These are phyloP conservation scores for Anastrepha ludens DNA, from an alignment of 1,140 invertebrate genomes.

Conservation along the genomic window DNA sequence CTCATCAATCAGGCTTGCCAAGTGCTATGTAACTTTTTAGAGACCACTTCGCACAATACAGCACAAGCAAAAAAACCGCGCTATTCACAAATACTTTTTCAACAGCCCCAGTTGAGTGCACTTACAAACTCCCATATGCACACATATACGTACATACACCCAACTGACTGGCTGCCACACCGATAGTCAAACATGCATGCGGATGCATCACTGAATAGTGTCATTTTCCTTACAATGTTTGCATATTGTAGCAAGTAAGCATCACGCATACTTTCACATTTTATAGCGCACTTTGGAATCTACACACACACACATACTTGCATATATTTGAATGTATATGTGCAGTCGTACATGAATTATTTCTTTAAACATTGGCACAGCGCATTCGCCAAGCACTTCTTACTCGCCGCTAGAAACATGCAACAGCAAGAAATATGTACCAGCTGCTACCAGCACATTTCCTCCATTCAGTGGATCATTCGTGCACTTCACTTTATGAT, in stretches of 20 bases:
- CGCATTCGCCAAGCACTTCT: neutral
- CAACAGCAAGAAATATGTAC: neutral
- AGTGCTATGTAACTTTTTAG: neutral
- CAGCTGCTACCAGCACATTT: neutral
- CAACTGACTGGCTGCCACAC: neutral
- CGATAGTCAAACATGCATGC: neutral
- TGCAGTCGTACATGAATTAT: neutral
- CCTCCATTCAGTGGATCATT: neutral
- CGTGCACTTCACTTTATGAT: slow-evolving; percentile 4
- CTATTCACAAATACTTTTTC: neutral
- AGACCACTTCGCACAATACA: neutral
- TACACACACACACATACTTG: neutral
- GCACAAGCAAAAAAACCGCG: neutral
- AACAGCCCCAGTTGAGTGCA: neutral
- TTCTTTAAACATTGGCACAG: neutral
- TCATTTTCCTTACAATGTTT: neutral
- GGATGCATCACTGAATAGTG: neutral
- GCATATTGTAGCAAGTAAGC: neutral
- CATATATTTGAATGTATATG: neutral
- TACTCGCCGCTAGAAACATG: neutral
- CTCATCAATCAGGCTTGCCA: neutral
- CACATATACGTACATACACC: neutral
- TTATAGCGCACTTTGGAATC: no score
- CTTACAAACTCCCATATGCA: neutral
- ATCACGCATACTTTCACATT: neutral